Evolutionary conservation across 2,888 invertebrate genomes (phyloP).

Genomic region (Tetanocera ferruginea): DNA sequence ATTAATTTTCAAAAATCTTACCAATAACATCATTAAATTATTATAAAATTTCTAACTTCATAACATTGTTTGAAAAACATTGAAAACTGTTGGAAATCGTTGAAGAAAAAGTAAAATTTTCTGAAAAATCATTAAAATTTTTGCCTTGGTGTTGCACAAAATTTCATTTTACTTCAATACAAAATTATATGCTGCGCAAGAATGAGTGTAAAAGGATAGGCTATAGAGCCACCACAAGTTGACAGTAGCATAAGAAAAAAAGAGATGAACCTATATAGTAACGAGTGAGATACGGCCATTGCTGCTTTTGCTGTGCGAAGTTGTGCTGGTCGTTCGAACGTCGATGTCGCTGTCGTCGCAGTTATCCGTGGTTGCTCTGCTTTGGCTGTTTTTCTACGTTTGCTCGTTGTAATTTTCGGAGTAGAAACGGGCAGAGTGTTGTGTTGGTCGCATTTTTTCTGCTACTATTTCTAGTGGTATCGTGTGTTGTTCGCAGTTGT

Average conservation of each 20-base stretch:
- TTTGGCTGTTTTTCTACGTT: constrained; percentile 26
- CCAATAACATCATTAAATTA: not conserved
- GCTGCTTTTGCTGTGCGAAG: constrained; percentile 40
- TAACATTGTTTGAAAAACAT: not conserved
- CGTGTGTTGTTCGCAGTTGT: constrained; percentile 37
- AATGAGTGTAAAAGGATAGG: constrained; percentile 55
- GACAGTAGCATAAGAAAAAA: constrained; percentile 9
- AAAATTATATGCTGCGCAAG: constrained; percentile 46
- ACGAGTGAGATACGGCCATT: constrained; percentile 49
- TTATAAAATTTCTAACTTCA: not conserved
- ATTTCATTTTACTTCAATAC: constrained; percentile 50
- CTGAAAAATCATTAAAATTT: constrained; percentile 54
- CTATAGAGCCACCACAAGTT: constrained; percentile 37
- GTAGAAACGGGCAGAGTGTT: constrained; percentile 33
- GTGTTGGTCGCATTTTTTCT: constrained; percentile 39
- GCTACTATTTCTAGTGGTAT: constrained; percentile 40
- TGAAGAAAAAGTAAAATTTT: constrained; percentile 41
- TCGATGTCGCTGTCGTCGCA: constrained; percentile 12
- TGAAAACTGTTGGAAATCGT: constrained; percentile 8
- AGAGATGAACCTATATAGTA: constrained; percentile 45
- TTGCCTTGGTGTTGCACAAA: constrained; percentile 59
- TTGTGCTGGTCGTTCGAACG: constrained; percentile 25
- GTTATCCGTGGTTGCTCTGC: not conserved
- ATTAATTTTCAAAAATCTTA: constrained; percentile 31
- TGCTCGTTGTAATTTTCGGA: constrained; percentile 15